A percentile compares a stretch with the other conserved stretches of the same genome.
Conservation (phyloP, 1,140 invertebrate genomes). For the Leptinotarsa texana region DNA sequence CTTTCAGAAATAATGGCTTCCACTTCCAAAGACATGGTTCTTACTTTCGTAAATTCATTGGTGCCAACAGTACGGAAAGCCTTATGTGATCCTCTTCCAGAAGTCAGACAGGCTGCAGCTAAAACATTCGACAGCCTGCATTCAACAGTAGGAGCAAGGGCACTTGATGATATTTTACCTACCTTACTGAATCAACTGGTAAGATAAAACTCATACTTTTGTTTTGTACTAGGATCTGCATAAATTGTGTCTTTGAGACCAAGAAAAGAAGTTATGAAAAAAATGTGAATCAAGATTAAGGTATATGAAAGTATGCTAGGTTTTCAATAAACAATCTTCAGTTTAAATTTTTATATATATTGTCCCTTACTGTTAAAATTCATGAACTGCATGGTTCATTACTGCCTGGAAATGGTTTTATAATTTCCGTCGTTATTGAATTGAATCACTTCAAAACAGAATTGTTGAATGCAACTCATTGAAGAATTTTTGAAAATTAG, state of each 20-base stretch:
- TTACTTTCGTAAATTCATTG: constrained; percentile 91
- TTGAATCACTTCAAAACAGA: no score
- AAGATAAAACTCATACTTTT: constrained; percentile 32
- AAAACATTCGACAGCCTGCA: constrained; percentile 96
- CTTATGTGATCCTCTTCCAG: constrained; percentile 88
- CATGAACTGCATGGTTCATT: no score
- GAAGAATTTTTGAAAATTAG: no score
- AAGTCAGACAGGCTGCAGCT: constrained; percentile 92
- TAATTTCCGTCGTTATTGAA: no score
- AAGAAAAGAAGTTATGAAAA: no score
- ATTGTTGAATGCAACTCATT: no score
- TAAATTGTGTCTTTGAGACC: background rate
- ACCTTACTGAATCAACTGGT: constrained; percentile 82
- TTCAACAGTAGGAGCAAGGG: constrained; percentile 88
- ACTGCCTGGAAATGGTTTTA: no score
- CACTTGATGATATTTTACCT: constrained; percentile 96
- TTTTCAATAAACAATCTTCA: no score
- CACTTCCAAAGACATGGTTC: constrained; percentile 92
- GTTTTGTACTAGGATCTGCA: background rate
- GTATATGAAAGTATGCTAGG: no score
- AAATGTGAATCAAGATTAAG: no score
- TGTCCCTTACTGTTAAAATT: no score
- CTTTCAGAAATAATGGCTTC: constrained; percentile 97
- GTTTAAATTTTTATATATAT: no score
- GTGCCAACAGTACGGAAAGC: constrained; percentile 97